These are phyloP conservation scores for Sialis fuliginosa DNA, from an alignment of 2,888 invertebrate species.

Conservation along the genomic window DNA sequence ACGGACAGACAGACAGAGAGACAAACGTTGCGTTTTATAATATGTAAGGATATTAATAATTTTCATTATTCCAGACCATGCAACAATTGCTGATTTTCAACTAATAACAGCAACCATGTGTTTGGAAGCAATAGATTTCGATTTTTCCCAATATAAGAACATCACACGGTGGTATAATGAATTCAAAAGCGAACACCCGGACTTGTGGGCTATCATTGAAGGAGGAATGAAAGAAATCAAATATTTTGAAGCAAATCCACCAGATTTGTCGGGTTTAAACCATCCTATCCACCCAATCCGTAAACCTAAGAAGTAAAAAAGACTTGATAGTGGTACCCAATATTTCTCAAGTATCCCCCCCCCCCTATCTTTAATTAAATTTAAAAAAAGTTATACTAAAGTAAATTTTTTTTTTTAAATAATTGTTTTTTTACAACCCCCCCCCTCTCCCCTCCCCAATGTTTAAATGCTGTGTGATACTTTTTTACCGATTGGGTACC, in stretches of 20 bases:
- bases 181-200: constrained; percentile 47
- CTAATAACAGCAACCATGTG: constrained; percentile 53
- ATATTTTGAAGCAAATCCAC: constrained; percentile 51
- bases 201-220: constrained; percentile 51
- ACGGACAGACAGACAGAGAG: too few relatives aligned
- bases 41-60: too few relatives aligned
- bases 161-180: constrained; percentile 48
- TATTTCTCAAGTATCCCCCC: too few relatives aligned
- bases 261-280: constrained; percentile 47
- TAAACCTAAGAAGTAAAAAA: constrained; percentile 19
- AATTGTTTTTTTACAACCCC: too few relatives aligned
- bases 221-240: constrained; percentile 49
- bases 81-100: constrained; percentile 62
- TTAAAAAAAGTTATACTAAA: too few relatives aligned
- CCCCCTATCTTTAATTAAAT: too few relatives aligned
- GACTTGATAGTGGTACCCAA: too few relatives aligned
- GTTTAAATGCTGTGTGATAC: too few relatives aligned
- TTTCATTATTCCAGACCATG: constrained; percentile 26
- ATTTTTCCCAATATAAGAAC: constrained; percentile 38
- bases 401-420: too few relatives aligned
- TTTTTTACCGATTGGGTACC: too few relatives aligned
- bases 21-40: too few relatives aligned
- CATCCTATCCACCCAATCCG: constrained; percentile 59
- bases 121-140: constrained; percentile 50
- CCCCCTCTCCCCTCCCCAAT: too few relatives aligned